A percentile compares a stretch with the other conserved stretches of the same genome.
Conservation (phyloP, 2,888 invertebrate species). For the Colostygia pectinataria region DNA sequence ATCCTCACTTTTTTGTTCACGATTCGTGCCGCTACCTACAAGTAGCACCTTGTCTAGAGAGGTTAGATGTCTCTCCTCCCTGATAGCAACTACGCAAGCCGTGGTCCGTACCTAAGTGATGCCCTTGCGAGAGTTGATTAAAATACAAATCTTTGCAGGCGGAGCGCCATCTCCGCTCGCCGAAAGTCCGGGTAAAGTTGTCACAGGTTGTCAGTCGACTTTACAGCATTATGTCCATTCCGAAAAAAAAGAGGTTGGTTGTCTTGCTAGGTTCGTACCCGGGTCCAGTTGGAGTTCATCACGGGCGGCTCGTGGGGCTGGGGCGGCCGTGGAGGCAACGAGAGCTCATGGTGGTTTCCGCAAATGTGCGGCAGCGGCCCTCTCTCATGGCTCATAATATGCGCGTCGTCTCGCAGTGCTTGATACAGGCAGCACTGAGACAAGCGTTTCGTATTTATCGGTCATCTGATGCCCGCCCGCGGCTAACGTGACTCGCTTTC, state of each 20-base stretch:
- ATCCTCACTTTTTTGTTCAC: no score
- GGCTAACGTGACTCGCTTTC: slow-evolving; percentile 11
- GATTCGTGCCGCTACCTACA: no score
- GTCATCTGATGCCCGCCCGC: slow-evolving; percentile 6
- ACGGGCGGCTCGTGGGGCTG: slow-evolving; percentile 5
- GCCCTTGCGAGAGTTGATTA: no score
- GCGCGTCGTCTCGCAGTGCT: slow-evolving; percentile 2
- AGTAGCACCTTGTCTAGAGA: no score
- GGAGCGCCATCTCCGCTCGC: no score
- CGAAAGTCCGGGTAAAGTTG: no score
- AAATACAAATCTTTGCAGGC: no score
- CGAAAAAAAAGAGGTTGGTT: background rate
- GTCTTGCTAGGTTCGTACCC: background rate
- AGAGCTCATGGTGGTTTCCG: slow-evolving; percentile 6
- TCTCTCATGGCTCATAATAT: background rate
- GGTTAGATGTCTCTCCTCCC: no score
- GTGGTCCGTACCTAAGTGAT: no score
- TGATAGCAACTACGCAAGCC: no score
- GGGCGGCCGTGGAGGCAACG: slow-evolving; percentile 8
- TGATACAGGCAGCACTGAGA: slow-evolving; percentile 25
- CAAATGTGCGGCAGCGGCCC: slow-evolving; percentile 9
- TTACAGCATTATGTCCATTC: no score
- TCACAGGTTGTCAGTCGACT: no score
- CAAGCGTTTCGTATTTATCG: slow-evolving; percentile 14
- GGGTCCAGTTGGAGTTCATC: background rate